A percentile compares a stretch with the other conserved stretches of the same genome.
phyloP scores from a whole-genome alignment of 2,888 invertebrate genomes.

The Dromius quadrimaculatus region DNA sequence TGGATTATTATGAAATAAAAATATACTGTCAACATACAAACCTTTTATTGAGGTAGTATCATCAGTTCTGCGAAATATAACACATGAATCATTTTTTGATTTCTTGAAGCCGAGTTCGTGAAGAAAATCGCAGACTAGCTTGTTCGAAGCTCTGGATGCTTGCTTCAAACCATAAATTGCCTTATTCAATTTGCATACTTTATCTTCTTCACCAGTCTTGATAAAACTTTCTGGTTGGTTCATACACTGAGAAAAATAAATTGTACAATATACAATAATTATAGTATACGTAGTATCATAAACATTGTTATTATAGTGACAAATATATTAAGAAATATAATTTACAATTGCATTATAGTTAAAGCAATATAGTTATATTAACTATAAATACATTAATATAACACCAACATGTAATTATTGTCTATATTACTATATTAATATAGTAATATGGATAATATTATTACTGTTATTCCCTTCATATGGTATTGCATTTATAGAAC shows the following conservation, averaged over 20 bases:
- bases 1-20: no score
- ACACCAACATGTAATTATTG: neutral
- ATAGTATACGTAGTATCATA: neutral
- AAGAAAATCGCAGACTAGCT: no score
- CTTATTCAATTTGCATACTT: no score
- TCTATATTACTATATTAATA: neutral
- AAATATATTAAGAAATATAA: neutral
- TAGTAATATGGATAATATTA: neutral
- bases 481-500: neutral
- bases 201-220: no score
- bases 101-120: no score
- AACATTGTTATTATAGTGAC: constrained; percentile 2
- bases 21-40: no score
- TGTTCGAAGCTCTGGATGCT: no score
- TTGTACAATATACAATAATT: neutral
- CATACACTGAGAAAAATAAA: neutral
- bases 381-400: neutral
- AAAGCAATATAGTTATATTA: neutral
- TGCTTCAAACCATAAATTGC: no score
- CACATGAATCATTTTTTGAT: no score
- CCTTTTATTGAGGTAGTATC: no score
- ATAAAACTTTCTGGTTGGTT: no score
- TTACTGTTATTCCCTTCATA: neutral
- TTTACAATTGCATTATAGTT: neutral
- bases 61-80: no score